phyloP scores from a whole-genome alignment of 2,113 vertebrate genomes.

The Gambusia affinis region DNA sequence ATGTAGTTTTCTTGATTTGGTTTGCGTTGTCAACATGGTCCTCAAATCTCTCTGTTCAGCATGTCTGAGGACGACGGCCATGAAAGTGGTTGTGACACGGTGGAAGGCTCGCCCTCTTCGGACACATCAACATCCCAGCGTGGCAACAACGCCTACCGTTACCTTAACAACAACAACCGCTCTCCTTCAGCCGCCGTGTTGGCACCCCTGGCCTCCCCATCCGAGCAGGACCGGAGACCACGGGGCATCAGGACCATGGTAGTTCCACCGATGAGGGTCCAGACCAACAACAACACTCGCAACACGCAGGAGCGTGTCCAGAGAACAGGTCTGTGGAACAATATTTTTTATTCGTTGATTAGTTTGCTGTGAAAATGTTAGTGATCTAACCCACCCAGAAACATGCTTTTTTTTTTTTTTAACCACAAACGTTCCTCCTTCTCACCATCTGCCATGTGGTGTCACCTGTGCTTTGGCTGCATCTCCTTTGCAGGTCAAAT shows the following conservation, averaged over 20 bases:
- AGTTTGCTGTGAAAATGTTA: not conserved
- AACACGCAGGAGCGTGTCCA: conserved; percentile 76
- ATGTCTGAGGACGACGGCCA: conserved; percentile 95
- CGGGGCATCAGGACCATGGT: conserved; percentile 87
- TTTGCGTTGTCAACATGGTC: not conserved
- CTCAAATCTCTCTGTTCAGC: conserved; percentile 64
- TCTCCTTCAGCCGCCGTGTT: conserved; percentile 52
- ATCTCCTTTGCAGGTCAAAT: conserved; percentile 73
- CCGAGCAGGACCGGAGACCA: conserved; percentile 79
- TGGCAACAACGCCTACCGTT: conserved; percentile 84
- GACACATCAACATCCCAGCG: conserved; percentile 88
- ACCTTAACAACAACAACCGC: conserved; percentile 81
- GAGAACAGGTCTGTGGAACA: conserved; percentile 81
- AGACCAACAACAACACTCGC: conserved; percentile 81
- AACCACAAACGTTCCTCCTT: conserved; percentile 1
- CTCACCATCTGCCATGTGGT: conserved; percentile 25
- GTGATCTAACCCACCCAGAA: not conserved
- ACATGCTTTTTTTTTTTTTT: not conserved
- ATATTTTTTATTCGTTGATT: too few relatives aligned
- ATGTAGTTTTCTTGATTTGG: too few relatives aligned
- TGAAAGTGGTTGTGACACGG: conserved; percentile 93
- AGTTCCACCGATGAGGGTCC: conserved; percentile 89
- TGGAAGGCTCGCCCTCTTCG: conserved; percentile 90
- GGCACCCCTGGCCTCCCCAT: conserved; percentile 52
- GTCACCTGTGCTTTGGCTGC: conserved; percentile 53